Evolutionary conservation across 2,888 invertebrate species (phyloP).

Genomic region (Brachypalpus laphriformis): DNA sequence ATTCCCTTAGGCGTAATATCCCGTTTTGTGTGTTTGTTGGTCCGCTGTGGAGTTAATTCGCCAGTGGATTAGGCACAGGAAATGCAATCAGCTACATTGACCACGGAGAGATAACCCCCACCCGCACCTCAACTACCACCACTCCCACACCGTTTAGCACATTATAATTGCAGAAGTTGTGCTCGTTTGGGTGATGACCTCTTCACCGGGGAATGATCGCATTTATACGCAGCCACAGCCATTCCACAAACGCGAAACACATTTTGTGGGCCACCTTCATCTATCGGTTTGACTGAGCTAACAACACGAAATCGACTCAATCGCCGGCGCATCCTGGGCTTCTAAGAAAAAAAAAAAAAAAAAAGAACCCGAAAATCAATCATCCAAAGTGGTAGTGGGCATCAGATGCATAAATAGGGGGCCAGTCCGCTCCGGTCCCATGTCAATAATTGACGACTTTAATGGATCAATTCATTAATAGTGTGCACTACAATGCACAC

Average conservation of each 20-base stretch:
- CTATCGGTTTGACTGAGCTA: not conserved
- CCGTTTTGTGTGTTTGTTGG: slow-evolving; percentile 38
- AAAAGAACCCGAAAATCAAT: slow-evolving; percentile 47
- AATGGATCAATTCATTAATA: slow-evolving; percentile 74
- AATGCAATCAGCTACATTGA: slow-evolving; percentile 68
- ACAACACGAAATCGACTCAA: too few species aligned
- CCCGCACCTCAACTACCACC: not conserved
- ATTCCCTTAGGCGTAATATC: slow-evolving; percentile 68
- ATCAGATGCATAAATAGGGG: slow-evolving; percentile 65
- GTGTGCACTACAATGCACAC: slow-evolving; percentile 59
- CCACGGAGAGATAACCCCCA: slow-evolving; percentile 28
- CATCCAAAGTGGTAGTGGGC: slow-evolving; percentile 60
- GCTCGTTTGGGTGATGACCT: slow-evolving; percentile 44
- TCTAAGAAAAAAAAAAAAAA: slow-evolving; percentile 17
- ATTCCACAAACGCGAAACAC: slow-evolving; percentile 9
- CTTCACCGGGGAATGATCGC: slow-evolving; percentile 28
- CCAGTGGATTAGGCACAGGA: slow-evolving; percentile 68
- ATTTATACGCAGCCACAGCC: slow-evolving; percentile 12
- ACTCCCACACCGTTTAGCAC: slow-evolving; percentile 29
- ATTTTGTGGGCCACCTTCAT: slow-evolving; percentile 39
- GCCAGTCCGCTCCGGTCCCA: slow-evolving; percentile 5
- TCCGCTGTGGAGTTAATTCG: slow-evolving; percentile 59
- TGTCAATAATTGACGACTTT: slow-evolving; percentile 69
- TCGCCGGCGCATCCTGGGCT: slow-evolving; percentile 40
- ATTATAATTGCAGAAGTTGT: slow-evolving; percentile 76